A percentile compares a stretch with the other conserved stretches of the same genome.
Conservation (phyloP, 2,888 invertebrate genomes). For the Cyrtodaria siliqua region DNA sequence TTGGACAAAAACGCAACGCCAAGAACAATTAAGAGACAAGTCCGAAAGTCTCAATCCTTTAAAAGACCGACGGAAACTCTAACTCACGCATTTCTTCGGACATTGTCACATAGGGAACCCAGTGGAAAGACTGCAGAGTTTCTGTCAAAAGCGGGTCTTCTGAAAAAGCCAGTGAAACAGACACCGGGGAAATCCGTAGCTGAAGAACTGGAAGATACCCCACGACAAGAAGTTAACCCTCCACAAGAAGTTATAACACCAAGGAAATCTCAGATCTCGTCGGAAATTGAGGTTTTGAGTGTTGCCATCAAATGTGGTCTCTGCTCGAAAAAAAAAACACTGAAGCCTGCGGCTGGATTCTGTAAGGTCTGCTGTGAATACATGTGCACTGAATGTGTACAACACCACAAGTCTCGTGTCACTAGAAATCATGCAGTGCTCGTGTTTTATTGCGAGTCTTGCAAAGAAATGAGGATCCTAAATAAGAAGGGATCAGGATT, state of each 20-base stretch:
- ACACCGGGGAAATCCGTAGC: background rate
- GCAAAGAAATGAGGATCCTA: constrained; percentile 52
- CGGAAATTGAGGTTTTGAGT: background rate
- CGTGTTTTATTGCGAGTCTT: constrained; percentile 48
- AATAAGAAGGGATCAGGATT: constrained; percentile 38
- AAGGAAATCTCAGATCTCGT: too few relatives aligned
- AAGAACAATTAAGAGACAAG: too few relatives aligned
- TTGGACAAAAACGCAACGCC: too few relatives aligned
- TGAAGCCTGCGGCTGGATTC: constrained; percentile 43
- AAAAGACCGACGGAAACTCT: constrained; percentile 47
- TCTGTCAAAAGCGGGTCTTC: constrained; percentile 17
- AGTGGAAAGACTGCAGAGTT: constrained; percentile 13
- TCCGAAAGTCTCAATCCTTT: constrained; percentile 10
- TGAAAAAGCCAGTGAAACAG: constrained; percentile 2
- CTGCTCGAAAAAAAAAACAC: constrained; percentile 24
- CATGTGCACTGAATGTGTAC: constrained; percentile 38
- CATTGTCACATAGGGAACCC: constrained; percentile 45
- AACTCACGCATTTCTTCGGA: constrained; percentile 40
- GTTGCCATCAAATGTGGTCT: constrained; percentile 34
- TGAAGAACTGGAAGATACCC: background rate
- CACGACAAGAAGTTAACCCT: too few relatives aligned
- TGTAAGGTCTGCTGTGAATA: constrained; percentile 50
- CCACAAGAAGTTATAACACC: too few relatives aligned
- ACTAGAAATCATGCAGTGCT: constrained; percentile 46
- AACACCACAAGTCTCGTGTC: constrained; percentile 25